Evolutionary conservation across 2,113 vertebrate genomes (phyloP).

Genomic region (Thamnophis sirtalis): DNA sequence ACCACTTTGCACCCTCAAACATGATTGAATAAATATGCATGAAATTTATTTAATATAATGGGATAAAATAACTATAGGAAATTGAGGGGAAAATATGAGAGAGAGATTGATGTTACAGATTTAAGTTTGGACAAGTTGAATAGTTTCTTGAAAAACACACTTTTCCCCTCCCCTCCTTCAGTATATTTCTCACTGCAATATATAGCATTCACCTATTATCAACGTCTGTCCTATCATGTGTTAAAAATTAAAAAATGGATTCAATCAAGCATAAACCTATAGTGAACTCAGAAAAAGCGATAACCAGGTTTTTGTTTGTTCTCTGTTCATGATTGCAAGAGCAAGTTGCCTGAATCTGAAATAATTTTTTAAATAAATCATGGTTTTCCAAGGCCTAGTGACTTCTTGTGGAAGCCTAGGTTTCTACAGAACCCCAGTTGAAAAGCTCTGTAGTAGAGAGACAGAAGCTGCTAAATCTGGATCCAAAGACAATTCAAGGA

Average conservation of each 20-base stretch:
- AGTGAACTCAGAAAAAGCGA: background rate
- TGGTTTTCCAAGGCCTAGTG: background rate
- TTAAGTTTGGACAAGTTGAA: background rate
- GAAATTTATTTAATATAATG: background rate
- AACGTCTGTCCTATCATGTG: background rate
- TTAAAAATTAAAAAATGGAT: background rate
- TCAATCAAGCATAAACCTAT: background rate
- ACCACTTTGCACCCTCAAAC: background rate
- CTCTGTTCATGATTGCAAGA: background rate
- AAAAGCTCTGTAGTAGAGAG: background rate
- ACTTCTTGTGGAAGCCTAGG: background rate
- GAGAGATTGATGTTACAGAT: background rate
- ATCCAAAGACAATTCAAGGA: background rate
- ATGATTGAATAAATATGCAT: background rate
- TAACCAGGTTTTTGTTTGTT: background rate
- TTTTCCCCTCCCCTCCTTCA: background rate
- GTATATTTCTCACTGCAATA: background rate
- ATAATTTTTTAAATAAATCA: background rate
- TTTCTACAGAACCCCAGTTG: background rate
- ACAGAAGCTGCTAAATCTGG: background rate
- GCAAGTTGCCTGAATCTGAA: background rate
- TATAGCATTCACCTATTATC: background rate
- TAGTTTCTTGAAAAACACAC: background rate
- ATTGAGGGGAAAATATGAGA: background rate
- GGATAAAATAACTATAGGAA: background rate